These are phyloP conservation scores for Rana temporaria DNA, from an alignment of 2,113 vertebrate genomes.

Conservation along the genomic window DNA sequence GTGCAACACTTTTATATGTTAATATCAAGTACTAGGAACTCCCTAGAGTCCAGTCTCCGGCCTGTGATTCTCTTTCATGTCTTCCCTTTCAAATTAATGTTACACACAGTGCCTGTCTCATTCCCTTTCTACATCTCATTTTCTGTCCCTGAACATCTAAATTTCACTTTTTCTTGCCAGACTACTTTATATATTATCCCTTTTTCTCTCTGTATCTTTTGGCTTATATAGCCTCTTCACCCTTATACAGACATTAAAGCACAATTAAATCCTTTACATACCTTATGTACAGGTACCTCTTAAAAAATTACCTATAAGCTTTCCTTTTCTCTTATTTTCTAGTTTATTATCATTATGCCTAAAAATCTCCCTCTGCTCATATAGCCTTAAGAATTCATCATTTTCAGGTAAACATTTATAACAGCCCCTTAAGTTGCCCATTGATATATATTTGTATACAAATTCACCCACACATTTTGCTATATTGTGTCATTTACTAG, in stretches of 20 bases:
- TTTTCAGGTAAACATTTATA: no score
- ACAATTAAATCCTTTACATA: no score
- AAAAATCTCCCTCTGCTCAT: no score
- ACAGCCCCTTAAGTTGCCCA: no score
- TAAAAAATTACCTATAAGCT: no score
- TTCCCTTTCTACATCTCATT: slow-evolving; percentile 32
- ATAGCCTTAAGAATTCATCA: no score
- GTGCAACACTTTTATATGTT: slow-evolving; percentile 52
- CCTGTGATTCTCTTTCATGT: slow-evolving; percentile 54
- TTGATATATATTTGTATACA: no score
- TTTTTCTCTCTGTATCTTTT: background rate
- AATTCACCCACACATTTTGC: no score
- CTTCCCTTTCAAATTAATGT: slow-evolving; percentile 52
- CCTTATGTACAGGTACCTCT: no score
- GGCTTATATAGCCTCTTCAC: background rate
- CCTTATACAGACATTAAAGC: background rate
- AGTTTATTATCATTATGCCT: no score
- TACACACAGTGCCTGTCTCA: slow-evolving; percentile 39
- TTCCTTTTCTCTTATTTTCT: no score
- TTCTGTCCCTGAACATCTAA: slow-evolving; percentile 11
- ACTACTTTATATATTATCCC: background rate
- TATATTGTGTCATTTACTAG: no score
- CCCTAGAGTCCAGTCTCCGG: slow-evolving; percentile 49
- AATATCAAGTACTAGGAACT: slow-evolving; percentile 31
- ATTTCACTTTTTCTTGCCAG: slow-evolving; percentile 12